Conservation (phyloP, 1,140 invertebrate genomes). For the Caenorhabditis tropicalis region DNA sequence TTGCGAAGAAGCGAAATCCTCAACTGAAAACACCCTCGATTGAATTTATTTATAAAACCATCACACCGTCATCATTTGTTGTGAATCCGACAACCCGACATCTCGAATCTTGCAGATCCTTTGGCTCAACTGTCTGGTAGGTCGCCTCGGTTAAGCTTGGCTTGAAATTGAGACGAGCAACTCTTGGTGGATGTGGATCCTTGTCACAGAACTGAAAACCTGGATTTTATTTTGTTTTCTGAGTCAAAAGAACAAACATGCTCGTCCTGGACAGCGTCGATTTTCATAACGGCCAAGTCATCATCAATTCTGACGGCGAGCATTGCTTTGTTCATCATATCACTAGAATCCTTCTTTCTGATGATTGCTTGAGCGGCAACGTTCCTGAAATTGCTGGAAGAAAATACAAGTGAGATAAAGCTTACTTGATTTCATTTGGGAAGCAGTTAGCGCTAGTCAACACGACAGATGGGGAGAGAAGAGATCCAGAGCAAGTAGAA, state of each 20-base stretch:
- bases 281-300: background rate
- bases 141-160: conserved; percentile 21
- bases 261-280: background rate
- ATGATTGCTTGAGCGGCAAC: background rate
- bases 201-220: conserved; percentile 26
- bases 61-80: background rate
- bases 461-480: conserved; percentile 2
- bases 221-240: too few relatives aligned
- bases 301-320: background rate
- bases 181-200: conserved; percentile 26
- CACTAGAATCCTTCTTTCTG: background rate
- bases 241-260: background rate
- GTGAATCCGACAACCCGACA: background rate
- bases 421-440: background rate
- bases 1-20: background rate
- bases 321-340: conserved; percentile 13
- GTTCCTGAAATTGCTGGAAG: background rate
- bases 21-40: background rate
- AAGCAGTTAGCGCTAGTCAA: background rate
- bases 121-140: background rate
- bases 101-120: background rate
- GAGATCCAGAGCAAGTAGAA: background rate
- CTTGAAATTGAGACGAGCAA: conserved; percentile 14
- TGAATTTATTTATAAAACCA: background rate
- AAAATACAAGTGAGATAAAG: background rate